Conservation (phyloP, 2,113 vertebrate genomes). For the Hippocampus mohnikei region DNA sequence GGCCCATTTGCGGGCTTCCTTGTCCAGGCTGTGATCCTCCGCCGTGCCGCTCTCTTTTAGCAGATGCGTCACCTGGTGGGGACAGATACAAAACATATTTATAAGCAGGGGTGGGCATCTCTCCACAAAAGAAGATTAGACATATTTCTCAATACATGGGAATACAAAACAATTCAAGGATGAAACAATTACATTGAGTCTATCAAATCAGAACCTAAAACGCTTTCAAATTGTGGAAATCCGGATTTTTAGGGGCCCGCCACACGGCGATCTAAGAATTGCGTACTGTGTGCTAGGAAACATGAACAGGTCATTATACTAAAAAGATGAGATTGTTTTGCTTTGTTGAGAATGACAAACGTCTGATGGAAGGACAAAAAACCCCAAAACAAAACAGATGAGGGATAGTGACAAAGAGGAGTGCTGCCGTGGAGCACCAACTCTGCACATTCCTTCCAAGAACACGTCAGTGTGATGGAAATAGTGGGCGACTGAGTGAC, state of each 20-base stretch:
- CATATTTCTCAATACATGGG: no score
- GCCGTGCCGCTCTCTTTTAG: conserved; percentile 84
- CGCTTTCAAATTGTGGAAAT: no score
- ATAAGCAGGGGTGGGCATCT: no score
- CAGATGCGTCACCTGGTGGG: conserved; percentile 76
- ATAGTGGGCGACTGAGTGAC: not conserved
- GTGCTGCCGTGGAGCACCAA: not conserved
- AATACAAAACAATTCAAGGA: no score
- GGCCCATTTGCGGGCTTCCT: conserved; percentile 94
- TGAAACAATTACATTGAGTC: no score
- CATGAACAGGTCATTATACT: not conserved
- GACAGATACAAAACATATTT: not conserved
- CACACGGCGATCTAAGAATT: no score
- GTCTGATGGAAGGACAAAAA: not conserved
- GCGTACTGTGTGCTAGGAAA: not conserved
- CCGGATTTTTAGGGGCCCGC: no score
- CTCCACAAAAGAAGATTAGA: no score
- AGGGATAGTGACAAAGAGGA: not conserved
- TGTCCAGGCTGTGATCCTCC: conserved; percentile 93
- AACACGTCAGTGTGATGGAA: conserved; percentile 2
- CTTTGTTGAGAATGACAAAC: not conserved
- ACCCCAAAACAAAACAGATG: not conserved
- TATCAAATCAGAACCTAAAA: no score
- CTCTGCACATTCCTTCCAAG: not conserved
- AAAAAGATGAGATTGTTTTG: not conserved